Base-by-base conservation (phyloP, 2,888 invertebrate genomes). In the Lymantria monacha region DNA sequence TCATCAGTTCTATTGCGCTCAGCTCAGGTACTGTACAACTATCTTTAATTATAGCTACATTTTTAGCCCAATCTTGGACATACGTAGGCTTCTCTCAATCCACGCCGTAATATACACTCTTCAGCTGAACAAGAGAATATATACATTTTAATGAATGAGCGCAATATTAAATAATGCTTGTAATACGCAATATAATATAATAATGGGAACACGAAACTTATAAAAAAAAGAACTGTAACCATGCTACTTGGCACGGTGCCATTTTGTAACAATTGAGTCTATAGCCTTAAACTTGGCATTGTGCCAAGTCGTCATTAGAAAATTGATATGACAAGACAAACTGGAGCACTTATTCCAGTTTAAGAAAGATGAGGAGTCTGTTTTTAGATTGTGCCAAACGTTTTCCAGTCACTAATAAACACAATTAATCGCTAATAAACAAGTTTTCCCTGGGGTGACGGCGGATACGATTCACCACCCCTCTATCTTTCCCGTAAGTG, bases 1-100 rank as follows among this genome's bases (percentile, higher is more conserved):
- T 42, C 98, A 99, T 86, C 94, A 95, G 73, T 95, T 98, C 83
- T 99, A 99, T 91, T 93, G 94, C 65, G 94, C 95, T 69, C 94
- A 95, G 81, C 93, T 98, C 76, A 95, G 95, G 97, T 97, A 91
- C 43, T 86, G 76, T 61, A 22, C 2, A 22, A 22, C 7, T 33
- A 9, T n/a, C 33, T 41, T 47, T n/a, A n/a, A n/a, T n/a, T 9
- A 33, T 33, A 33, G 33, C 7, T 33, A 33, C 33, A 36, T 36
- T n/a, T 36, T 36, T 36, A 36, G 7, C 10, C 10, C 36, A 36
- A 2, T 36, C 7, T n/a, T 22, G 22, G 22, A 22, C 5, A 22
- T 22, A 22, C 22, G n/a, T n/a, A 22, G 22, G 22, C 2, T 5
- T 22, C 22, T 22, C 5, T 5, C 22, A 22, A 22, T 22, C 22